Base-by-base conservation (phyloP, 2,888 invertebrate genomes). In the Caenorhabditis sp. region DNA sequence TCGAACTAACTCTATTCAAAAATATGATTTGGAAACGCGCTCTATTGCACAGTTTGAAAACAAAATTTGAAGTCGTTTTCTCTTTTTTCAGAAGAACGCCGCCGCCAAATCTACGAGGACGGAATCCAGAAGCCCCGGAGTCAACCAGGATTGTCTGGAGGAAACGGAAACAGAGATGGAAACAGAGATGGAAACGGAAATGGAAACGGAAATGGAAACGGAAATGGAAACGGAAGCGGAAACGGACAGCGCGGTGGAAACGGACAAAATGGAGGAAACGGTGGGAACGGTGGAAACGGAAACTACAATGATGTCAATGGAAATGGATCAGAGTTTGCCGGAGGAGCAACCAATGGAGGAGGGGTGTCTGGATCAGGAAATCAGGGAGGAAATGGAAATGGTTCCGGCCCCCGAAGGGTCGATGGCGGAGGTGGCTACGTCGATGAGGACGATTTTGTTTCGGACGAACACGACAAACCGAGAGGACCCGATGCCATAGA, bases 51-150 rank as follows among this genome's bases (percentile, higher is more conserved):
- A n/a, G n/a, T n/a, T n/a, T n/a, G n/a, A n/a, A n/a, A n/a, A n/a
- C n/a, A n/a, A n/a, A n/a, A n/a, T n/a, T n/a, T n/a, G n/a, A n/a
- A n/a, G n/a, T n/a, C n/a, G n/a, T n/a, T 4, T 4, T 19, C 0
- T 8, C 31, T 5, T 1, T 35, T 63, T 63, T 47, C n/a, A 63
- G 63, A 63, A 28, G 63, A 44, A 16, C 63, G n/a, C n/a, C 44
- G 44, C 44, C 63, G 63, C 1, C 44, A 44, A n/a, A 26, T 44
- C 28, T 63, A 63, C 10, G 63, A 63, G 19, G 24, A 4, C 2
- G 63, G 63, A 1, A 3, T n/a, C 2, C n/a, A 28, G 28, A 63
- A 63, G 14, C 47, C 47, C 35, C 19, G 12, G 24, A 44, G 14
- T 12, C 47, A 19, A 12, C 54, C 54, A 51, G 10, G 24, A 51